Conservation (phyloP, 1,140 invertebrate species). For the Littorina saxatilis region DNA sequence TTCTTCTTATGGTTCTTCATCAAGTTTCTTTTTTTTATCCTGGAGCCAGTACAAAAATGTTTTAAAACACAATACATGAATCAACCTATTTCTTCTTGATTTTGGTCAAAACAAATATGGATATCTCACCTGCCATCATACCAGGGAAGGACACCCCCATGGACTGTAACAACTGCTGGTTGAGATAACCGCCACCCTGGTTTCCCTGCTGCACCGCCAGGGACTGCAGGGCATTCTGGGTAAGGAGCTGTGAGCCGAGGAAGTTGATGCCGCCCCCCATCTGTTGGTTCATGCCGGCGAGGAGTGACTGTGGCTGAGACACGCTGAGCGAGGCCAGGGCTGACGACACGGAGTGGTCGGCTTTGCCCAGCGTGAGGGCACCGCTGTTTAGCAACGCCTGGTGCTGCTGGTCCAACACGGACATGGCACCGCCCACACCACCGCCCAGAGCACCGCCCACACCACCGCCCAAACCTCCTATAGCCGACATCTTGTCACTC, state of each 20-base stretch:
- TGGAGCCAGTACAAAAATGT: no score
- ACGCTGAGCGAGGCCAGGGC: neutral
- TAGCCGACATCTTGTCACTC: neutral
- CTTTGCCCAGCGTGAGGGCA: constrained; percentile 20
- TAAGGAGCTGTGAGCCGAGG: constrained; percentile 23
- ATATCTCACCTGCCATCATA: constrained; percentile 22
- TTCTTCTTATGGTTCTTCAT: no score
- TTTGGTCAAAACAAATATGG: no score
- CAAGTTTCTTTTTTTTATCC: no score
- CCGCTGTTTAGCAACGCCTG: constrained; percentile 32
- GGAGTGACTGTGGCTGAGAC: constrained; percentile 8
- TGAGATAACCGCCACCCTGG: constrained; percentile 14
- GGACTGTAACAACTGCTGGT: constrained; percentile 29
- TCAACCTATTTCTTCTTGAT: no score
- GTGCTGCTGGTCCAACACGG: constrained; percentile 32
- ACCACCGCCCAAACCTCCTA: neutral
- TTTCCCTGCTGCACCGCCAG: constrained; percentile 29
- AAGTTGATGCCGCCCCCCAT: constrained; percentile 10
- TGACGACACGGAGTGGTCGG: neutral
- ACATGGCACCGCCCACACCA: neutral
- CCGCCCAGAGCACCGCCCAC: neutral
- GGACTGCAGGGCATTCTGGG: constrained; percentile 13
- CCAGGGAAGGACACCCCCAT: constrained; percentile 1
- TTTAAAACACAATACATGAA: no score
- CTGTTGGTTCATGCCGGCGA: constrained; percentile 26